Conservation (phyloP, 2,113 vertebrate species). For the Sturnus vulgaris region DNA sequence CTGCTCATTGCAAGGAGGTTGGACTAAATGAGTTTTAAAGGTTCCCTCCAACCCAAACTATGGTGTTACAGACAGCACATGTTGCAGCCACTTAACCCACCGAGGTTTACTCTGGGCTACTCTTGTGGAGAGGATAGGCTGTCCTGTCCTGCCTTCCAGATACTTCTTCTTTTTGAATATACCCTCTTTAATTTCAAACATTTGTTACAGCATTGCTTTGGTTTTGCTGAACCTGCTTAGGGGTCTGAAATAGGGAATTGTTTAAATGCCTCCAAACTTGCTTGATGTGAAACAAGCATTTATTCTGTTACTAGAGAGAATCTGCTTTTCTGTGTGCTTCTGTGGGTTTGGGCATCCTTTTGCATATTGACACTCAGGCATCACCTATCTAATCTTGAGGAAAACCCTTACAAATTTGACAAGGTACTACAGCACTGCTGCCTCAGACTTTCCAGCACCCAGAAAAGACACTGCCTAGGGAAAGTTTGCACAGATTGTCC, state of each 20-base stretch:
- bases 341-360: not conserved
- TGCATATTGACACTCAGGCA: not conserved
- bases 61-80: fast-evolving
- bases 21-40: not conserved
- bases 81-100: not conserved
- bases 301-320: not conserved
- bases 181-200: not conserved
- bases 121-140: not conserved
- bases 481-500: not conserved
- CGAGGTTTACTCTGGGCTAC: fast-evolving
- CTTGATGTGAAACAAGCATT: not conserved
- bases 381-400: not conserved
- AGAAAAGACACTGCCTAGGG: not conserved
- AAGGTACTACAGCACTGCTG: not conserved
- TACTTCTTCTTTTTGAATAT: not conserved
- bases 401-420: not conserved
- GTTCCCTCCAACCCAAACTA: not conserved
- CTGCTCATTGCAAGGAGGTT: not conserved
- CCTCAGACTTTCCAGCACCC: not conserved
- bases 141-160: not conserved
- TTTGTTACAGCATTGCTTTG: not conserved
- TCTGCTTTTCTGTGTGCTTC: not conserved
- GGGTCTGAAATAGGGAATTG: not conserved
- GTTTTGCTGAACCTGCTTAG: not conserved
- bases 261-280: fast-evolving